Evolutionary conservation across 2,888 invertebrate species (phyloP).

Genomic region (Deroplatys truncata): DNA sequence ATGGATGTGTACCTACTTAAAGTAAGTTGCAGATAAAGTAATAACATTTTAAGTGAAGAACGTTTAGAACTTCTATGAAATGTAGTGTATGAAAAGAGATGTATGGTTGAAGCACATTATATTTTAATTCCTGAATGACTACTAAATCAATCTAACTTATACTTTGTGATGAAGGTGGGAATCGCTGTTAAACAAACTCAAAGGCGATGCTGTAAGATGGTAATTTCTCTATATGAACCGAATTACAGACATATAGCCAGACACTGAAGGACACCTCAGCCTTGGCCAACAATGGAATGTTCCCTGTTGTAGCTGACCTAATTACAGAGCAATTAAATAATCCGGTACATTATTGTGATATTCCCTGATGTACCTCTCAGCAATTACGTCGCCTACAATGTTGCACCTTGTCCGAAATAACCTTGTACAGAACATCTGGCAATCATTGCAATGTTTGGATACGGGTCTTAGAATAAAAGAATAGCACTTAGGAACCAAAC

Average conservation of each 20-base stretch:
- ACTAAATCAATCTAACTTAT: no score
- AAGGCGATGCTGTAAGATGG: background rate
- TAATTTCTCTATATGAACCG: background rate
- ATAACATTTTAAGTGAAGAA: no score
- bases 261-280: background rate
- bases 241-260: background rate
- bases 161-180: no score
- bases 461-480: background rate
- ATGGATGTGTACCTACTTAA: no score
- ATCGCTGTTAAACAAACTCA: background rate
- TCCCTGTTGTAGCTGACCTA: background rate
- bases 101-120: no score
- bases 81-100: no score
- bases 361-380: background rate
- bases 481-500: background rate
- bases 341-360: background rate
- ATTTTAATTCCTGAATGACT: no score
- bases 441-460: background rate
- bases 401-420: background rate
- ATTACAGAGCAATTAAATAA: background rate
- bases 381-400: background rate
- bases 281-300: background rate
- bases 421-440: background rate
- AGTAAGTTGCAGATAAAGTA: no score
- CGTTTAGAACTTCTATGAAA: no score